Percentiles rank a stretch among this genome's conserved stretches.
These are phyloP conservation scores for Chondrosia reniformis DNA, from an alignment of 37 sponge, comb jelly and placozoan species.

Conservation along the genomic window DNA sequence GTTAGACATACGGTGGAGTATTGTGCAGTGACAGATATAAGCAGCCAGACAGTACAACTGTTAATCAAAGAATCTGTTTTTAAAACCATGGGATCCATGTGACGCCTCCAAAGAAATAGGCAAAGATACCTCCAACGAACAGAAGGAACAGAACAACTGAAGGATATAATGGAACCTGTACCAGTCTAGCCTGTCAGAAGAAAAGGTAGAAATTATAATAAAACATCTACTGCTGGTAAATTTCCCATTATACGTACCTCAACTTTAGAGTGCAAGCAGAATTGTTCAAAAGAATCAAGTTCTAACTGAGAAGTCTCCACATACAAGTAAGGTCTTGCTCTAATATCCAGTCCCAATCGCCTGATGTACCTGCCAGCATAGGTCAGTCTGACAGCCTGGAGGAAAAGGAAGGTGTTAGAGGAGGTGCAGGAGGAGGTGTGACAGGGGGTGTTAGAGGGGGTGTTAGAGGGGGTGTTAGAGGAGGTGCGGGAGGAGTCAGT, in stretches of 20 bases:
- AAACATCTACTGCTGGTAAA: neutral
- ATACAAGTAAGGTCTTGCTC: constrained; percentile 72
- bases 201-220: neutral
- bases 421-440: neutral
- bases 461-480: neutral
- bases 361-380: constrained; percentile 32
- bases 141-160: constrained; percentile 30
- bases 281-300: constrained; percentile 67
- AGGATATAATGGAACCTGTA: constrained; percentile 61
- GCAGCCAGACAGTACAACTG: no score
- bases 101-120: no score
- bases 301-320: constrained; percentile 65
- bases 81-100: no score
- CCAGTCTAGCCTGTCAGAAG: constrained; percentile 54
- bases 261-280: constrained; percentile 33
- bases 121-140: constrained; percentile 30
- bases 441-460: neutral
- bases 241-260: neutral
- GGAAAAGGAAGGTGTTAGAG: neutral
- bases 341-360: constrained; percentile 44
- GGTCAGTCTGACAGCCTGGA: constrained; percentile 69
- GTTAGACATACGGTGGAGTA: no score
- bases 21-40: no score
- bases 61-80: no score
- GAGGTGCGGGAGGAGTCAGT: neutral